Base-by-base conservation (phyloP, 2,888 invertebrate species). In the Lepidocyrtinus sp. region DNA sequence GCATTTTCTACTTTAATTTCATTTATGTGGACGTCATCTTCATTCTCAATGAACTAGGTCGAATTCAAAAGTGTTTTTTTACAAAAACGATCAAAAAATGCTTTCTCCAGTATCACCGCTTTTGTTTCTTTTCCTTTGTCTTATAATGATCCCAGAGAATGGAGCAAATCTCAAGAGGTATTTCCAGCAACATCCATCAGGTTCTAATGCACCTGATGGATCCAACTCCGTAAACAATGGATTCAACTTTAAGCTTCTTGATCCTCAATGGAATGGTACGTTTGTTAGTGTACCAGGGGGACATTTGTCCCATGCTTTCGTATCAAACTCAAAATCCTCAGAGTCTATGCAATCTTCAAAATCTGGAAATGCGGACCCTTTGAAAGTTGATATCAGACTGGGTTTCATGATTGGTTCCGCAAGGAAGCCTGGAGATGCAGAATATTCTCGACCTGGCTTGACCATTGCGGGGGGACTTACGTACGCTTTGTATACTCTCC, bases 361-460 rank as follows among this genome's bases (percentile, higher is more conserved):
- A 1, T 24, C 17, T 26, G 61, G 22, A 17, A 55, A 55, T 25
- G 75, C 65, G 15, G 50, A n/a, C n/a, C 76, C 75, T 24, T 27
- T 82, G 21, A 68, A 62, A 15, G 63, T 84, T 69, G 83, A 83
- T 59, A 76, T 86, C 12, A 81, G 76, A 62, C 63, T 96, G 82
- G 96, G 96, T 67, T 96, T 96, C 89, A 90, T 96, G 84, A 96
- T 96, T 0, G 96, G 96, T 2, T 95, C 96, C 12, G 93, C 94
- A 88, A 90, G 96, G 82, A 91, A 92, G 79, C 92, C 92, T 21
- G 94, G 94, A 21, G 94, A 96, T 89, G 90, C 92, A 86, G 83
- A 83, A 59, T 96, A 96, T 88, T 92, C 93, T 75, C 91, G 93
- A 82, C 96, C 96, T 9, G 94, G 94, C 74, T 89, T 90, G 75